Base-by-base conservation (phyloP, 2,113 vertebrate species). In the Pteronura brasiliensis region DNA sequence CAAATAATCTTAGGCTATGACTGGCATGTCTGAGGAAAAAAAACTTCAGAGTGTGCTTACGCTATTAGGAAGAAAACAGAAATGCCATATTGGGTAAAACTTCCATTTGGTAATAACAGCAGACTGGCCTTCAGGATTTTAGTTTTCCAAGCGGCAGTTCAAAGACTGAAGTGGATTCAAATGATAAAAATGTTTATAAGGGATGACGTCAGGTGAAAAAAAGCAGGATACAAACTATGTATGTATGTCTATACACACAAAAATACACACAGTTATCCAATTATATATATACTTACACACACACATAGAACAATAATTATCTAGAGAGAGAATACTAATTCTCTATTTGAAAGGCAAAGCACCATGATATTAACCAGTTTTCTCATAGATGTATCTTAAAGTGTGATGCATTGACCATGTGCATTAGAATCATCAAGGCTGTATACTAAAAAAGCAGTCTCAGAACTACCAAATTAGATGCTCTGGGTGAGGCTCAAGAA, bases 181-280 rank as follows among this genome's bases (percentile, higher is more conserved):
- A 88, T 76, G 49, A 90, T 88, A 91, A 84, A 97, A 96, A 76
- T 69, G 9, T 55, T 94, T 93, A 84, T 34, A 95, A 94, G 39
- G 17, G 29, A 79, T 76, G 59, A 44, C 63, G 10, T 71, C 90
- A 65, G 6, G 7, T 91, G 27, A 49, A 83, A 90, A 90, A 89
- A 67, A 71, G 47, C 27, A 94, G 74, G 23, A 89, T 86, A 89
- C 20, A 84, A 95, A 83, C 18, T 44, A 13, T 31, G 74, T 31
- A 77, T 42, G 42, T 23, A 27, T 10, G 42, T 47, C 25, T 47
- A 44, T 74, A 44, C 34, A 47, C 31, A 76, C 39, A 59, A 52
- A 72, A 72, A 42, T 25, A 72, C 36, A 72, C 13, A 36, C 20
- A 49, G 76, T 49, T 49, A 77, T 11, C 42, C 31, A 77, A 77